phyloP scores from a whole-genome alignment of 1,140 invertebrate species.

The Caenorhabditis remanei region DNA sequence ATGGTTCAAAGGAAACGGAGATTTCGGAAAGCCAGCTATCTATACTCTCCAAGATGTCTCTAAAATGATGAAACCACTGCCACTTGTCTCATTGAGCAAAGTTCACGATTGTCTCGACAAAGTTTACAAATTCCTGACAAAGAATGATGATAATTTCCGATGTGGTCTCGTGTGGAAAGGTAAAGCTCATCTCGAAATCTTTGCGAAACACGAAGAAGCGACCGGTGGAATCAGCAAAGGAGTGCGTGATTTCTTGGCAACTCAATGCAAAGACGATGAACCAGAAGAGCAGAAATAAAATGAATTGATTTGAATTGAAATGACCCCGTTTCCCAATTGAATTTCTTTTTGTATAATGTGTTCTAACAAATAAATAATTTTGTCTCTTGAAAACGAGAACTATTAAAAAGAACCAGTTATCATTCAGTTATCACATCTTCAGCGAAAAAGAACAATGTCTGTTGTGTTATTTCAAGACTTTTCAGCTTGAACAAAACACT shows the following conservation, averaged over 20 bases:
- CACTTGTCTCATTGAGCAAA: conserved; percentile 75
- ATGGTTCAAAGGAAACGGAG: conserved; percentile 78
- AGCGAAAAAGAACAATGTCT: conserved; percentile 27
- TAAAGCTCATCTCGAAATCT: conserved; percentile 71
- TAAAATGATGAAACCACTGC: conserved; percentile 77
- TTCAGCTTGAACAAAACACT: neutral
- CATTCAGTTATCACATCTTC: neutral
- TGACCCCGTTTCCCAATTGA: neutral
- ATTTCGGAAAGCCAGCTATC: conserved; percentile 74
- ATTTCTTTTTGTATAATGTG: conserved; percentile 61
- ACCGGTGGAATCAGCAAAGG: conserved; percentile 71
- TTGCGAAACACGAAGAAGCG: conserved; percentile 60
- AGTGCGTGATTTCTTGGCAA: conserved; percentile 72
- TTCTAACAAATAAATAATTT: neutral
- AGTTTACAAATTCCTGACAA: conserved; percentile 73
- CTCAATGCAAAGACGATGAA: conserved; percentile 74
- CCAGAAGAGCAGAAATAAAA: conserved; percentile 63
- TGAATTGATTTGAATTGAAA: neutral
- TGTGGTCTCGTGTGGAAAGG: conserved; percentile 77
- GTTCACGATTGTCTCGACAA: conserved; percentile 77
- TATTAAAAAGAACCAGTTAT: conserved; percentile 37
- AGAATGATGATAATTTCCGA: conserved; percentile 73
- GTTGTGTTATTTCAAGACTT: conserved; percentile 40
- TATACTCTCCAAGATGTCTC: conserved; percentile 74
- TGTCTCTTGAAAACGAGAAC: conserved; percentile 30